A percentile compares a stretch with the other conserved stretches of the same genome.
phyloP scores from a whole-genome alignment of 30 jellyfish, hydroid and myxozoan genomes.

The Hydractinia symbiolongicarpus region DNA sequence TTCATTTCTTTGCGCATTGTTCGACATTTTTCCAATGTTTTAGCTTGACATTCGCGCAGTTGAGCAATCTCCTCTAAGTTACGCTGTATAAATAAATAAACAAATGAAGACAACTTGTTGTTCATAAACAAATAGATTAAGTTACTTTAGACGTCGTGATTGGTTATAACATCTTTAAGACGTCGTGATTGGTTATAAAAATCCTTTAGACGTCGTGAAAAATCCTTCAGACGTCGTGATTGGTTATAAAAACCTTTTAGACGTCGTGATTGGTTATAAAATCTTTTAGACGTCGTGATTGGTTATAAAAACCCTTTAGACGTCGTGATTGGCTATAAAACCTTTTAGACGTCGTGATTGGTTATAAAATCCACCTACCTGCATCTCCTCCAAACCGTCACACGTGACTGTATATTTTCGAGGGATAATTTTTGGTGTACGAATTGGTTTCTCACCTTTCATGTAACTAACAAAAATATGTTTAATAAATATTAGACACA shows the following conservation, averaged over 20 bases:
- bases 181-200: no score
- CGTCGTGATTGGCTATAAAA: no score
- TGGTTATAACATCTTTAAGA: no score
- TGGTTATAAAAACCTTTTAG: not conserved
- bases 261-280: no score
- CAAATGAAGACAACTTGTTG: not conserved
- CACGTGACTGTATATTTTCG: constrained; percentile 66
- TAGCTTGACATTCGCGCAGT: constrained; percentile 71
- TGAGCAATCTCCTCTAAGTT: constrained; percentile 63
- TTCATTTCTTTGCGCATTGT: constrained; percentile 63
- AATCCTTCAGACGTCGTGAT: no score
- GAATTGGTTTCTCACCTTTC: constrained; percentile 86
- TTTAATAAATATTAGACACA: no score
- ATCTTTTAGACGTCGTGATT: no score
- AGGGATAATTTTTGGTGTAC: constrained; percentile 19
- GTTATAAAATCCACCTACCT: constrained; percentile 27
- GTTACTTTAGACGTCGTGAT: no score
- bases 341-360: no score
- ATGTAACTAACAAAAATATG: constrained; percentile 41
- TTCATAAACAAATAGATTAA: not conserved
- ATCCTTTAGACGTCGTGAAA: no score
- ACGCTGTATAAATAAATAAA: constrained; percentile 30
- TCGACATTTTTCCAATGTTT: constrained; percentile 55
- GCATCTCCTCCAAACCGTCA: constrained; percentile 79
- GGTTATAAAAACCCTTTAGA: no score